Percentiles rank a stretch among this genome's conserved stretches.
Evolutionary conservation across 2,113 vertebrate genomes (phyloP).

Genomic region (Catagonus wagneri): DNA sequence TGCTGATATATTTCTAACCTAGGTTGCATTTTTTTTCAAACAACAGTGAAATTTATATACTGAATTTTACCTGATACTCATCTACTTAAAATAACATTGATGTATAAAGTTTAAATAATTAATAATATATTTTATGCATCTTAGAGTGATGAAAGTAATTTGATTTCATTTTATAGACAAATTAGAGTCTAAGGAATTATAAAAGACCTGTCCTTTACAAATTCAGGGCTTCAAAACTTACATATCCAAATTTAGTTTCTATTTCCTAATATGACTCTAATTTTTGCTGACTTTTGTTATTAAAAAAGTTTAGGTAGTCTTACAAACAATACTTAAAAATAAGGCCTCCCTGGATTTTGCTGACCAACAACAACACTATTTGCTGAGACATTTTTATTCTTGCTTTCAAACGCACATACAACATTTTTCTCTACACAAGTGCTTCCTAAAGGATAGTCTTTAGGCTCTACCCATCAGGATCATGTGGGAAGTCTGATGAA

Average conservation of each 20-base stretch:
- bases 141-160: not conserved
- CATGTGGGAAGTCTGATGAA: not conserved
- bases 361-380: not conserved
- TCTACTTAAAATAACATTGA: not conserved
- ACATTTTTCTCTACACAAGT: not conserved
- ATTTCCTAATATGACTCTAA: not conserved
- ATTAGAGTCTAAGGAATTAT: not conserved
- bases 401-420: not conserved
- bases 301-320: not conserved
- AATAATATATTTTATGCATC: slow-evolving; percentile 3
- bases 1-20: not conserved
- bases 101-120: not conserved
- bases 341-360: not conserved
- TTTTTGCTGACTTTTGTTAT: not conserved
- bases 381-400: not conserved
- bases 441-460: not conserved
- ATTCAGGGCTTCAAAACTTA: not conserved
- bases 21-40: not conserved
- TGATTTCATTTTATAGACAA: not conserved
- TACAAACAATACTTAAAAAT: not conserved
- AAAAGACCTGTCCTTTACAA: not conserved
- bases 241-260: not conserved
- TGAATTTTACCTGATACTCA: not conserved
- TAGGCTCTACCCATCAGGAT: not conserved
- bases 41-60: not conserved